Percentiles rank a stretch among this genome's conserved stretches.
Evolutionary conservation across 2,113 vertebrate genomes (phyloP).

Genomic region (Dromiciops gliroides): DNA sequence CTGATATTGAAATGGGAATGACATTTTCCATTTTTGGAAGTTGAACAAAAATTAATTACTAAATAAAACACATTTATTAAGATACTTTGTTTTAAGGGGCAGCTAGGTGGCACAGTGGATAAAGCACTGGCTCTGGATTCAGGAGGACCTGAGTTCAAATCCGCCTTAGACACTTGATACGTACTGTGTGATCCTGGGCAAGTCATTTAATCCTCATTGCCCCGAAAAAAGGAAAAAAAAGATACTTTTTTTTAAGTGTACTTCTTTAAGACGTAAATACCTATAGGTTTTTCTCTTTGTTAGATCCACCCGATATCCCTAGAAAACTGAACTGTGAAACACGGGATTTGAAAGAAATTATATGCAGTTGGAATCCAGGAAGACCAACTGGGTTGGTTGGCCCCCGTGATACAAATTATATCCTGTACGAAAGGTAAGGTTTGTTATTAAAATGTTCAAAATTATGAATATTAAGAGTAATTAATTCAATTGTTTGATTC

Average conservation of each 20-base stretch:
- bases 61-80: neutral
- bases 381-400: constrained; percentile 79
- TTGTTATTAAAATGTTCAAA: neutral
- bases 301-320: constrained; percentile 86
- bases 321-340: constrained; percentile 86
- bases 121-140: no score
- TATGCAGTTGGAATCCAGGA: constrained; percentile 84
- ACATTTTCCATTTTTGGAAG: constrained; percentile 19
- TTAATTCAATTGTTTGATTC: neutral
- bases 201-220: no score
- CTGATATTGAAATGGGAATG: constrained; percentile 9
- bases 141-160: no score
- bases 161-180: no score
- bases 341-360: constrained; percentile 78
- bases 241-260: neutral
- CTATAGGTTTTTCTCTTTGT: constrained; percentile 7
- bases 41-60: neutral
- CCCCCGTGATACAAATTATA: constrained; percentile 79
- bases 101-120: no score
- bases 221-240: no score
- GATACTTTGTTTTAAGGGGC: neutral
- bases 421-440: constrained; percentile 84
- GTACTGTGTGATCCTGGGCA: no score
- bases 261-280: neutral
- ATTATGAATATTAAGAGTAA: neutral